These are phyloP conservation scores for Plutomurus gul DNA, from an alignment of 1,140 invertebrate species.

Conservation along the genomic window DNA sequence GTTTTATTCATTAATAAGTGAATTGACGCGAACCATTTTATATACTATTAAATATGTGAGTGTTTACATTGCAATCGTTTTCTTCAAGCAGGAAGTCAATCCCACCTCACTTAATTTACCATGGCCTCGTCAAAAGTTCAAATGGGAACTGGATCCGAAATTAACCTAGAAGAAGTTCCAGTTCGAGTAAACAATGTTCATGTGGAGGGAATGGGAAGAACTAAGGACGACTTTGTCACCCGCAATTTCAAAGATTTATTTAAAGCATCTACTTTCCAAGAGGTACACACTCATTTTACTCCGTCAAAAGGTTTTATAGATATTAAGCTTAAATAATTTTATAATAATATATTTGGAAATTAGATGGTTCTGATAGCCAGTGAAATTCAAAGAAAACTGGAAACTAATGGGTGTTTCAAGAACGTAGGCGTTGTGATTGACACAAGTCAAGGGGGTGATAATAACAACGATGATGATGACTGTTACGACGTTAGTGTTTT, in stretches of 20 bases:
- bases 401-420: conserved; percentile 80
- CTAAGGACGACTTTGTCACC: conserved; percentile 81
- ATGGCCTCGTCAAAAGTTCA: conserved; percentile 20
- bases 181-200: conserved; percentile 77
- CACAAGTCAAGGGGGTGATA: conserved; percentile 72
- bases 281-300: too few relatives aligned
- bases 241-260: conserved; percentile 74
- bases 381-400: conserved; percentile 69
- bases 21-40: too few relatives aligned
- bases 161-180: conserved; percentile 58
- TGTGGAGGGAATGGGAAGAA: conserved; percentile 77
- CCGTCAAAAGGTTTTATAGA: background rate
- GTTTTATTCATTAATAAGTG: too few relatives aligned
- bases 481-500: conserved; percentile 71
- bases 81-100: too few relatives aligned
- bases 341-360: conserved; percentile 36
- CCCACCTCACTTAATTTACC: too few relatives aligned
- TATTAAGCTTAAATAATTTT: background rate
- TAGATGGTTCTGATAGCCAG: conserved; percentile 61
- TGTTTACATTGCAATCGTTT: background rate
- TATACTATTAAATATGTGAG: background rate
- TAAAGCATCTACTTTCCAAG: conserved; percentile 65
- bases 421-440: conserved; percentile 80
- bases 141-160: background rate
- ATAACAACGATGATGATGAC: conserved; percentile 63